A percentile compares a stretch with the other conserved stretches of the same genome.
Conservation (phyloP, 2,113 vertebrate genomes). For the Psammodynastes pulverulentus region DNA sequence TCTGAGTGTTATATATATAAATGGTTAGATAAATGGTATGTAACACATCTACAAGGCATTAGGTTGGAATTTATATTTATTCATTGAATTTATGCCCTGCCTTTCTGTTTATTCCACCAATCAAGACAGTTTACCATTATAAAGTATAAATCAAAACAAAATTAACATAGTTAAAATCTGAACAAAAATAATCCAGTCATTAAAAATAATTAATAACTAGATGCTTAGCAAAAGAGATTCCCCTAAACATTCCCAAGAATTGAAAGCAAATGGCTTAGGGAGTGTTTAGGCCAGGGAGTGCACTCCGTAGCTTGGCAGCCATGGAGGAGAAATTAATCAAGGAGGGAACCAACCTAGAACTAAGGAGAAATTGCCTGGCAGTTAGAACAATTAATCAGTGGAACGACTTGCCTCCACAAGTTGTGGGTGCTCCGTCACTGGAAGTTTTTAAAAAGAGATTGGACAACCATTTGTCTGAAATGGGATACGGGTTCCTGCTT, state of each 20-base stretch:
- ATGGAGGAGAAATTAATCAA: not conserved
- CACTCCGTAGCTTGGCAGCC: not conserved
- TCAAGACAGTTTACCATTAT: not conserved
- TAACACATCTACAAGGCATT: not conserved
- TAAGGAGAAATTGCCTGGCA: not conserved
- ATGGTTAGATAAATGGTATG: not conserved
- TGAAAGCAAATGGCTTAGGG: not conserved
- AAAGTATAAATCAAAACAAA: not conserved
- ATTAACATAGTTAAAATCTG: not conserved
- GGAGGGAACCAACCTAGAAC: not conserved
- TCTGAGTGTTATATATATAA: not conserved
- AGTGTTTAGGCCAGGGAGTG: not conserved
- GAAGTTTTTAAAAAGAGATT: not conserved
- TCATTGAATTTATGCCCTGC: not conserved
- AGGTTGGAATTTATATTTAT: not conserved
- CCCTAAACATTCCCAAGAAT: not conserved
- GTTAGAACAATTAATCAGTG: not conserved
- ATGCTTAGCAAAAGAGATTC: not conserved
- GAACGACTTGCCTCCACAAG: not conserved
- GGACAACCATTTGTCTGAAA: not conserved
- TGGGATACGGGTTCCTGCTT: not conserved
- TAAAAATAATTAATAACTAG: not conserved
- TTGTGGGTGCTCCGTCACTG: not conserved
- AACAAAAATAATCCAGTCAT: not conserved
- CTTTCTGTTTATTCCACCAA: not conserved